Evolutionary conservation across 2,888 invertebrate species (phyloP), one percentile per base, ranked within the genome.

Genomic region (Catocala sponsa): DNA sequence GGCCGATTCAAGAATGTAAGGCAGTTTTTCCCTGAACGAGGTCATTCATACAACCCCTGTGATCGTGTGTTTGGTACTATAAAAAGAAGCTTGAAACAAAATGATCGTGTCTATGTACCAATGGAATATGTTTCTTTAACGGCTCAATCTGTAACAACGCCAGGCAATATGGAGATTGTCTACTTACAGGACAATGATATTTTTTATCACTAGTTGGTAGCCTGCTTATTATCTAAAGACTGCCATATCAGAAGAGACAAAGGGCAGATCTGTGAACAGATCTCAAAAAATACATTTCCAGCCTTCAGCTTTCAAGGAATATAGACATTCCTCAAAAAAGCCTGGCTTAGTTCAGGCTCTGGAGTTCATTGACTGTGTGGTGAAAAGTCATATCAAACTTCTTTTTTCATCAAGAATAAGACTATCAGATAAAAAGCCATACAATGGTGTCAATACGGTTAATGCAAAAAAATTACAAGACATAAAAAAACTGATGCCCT

Each of bases 201-300:
- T 12, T 50, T 15, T 50, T 32, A 32, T 50, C 50, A 50, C 9
- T 9, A 38, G 10, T 10, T 50, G 50, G 32, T 50, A 33, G 50
- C 50, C 50, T 6, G 7, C 33, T n/a, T 50, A 50, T 50, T 50
- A 50, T 38, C 12, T n/a, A 7, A 50, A 50, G 12, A 38, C 35
- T 10, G 50, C n/a, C 5, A 12, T 50, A 50, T 50, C 50, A 7
- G 50, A 50, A 38, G 50, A 50, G 12, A 50, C 50, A 9, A 50
- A 50, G 12, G 50, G 50, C 33, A 50, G 32, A 0, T 7, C 50
- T 38, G 38, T 50, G 9, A 50, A 12, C 50, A 50, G 50, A 50
- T 10, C 50, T 12, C 50, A 50, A n/a, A 50, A 50, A 50, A 12
- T 50, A n/a, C 35, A 35, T 33, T 50, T 50, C 50, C 50, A 50